Conservation (phyloP, 2,888 invertebrate species). For the Petrolisthes cinctipes region DNA sequence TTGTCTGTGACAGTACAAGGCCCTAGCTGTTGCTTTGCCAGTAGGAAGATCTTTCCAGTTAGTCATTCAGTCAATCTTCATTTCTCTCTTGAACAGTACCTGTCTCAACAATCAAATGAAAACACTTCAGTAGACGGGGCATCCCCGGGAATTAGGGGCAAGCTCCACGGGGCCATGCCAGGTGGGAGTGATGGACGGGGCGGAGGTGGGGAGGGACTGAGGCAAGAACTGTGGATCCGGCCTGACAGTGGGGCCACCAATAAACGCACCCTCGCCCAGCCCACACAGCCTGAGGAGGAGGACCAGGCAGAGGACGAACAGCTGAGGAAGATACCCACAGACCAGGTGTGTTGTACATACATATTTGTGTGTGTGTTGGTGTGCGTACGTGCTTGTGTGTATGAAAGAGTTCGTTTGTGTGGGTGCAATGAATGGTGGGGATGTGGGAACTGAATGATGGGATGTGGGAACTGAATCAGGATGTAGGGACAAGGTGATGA, state of each 20-base stretch:
- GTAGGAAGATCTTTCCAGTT: no score
- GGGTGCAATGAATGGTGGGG: no score
- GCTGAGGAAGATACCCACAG: constrained; percentile 79
- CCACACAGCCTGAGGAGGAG: constrained; percentile 63
- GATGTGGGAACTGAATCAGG: no score
- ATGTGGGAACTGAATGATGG: background rate
- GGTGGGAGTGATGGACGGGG: constrained; percentile 5
- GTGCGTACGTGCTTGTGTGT: background rate
- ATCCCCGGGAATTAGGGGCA: background rate
- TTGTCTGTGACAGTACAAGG: no score
- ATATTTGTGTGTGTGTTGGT: background rate
- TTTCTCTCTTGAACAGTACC: background rate
- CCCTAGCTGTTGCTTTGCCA: no score
- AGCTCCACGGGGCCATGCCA: background rate
- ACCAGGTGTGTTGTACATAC: constrained; percentile 76
- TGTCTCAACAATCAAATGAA: background rate
- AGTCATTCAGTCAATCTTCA: no score
- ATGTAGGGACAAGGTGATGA: no score
- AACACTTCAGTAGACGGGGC: background rate
- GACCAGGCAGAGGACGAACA: constrained; percentile 70
- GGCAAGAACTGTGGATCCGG: constrained; percentile 89
- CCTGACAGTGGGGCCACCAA: constrained; percentile 78
- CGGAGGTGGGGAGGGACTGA: constrained; percentile 33
- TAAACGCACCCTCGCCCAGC: constrained; percentile 74
- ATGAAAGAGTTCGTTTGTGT: background rate